Base-by-base conservation (phyloP, 2,888 invertebrate genomes). In the Selenia dentaria region DNA sequence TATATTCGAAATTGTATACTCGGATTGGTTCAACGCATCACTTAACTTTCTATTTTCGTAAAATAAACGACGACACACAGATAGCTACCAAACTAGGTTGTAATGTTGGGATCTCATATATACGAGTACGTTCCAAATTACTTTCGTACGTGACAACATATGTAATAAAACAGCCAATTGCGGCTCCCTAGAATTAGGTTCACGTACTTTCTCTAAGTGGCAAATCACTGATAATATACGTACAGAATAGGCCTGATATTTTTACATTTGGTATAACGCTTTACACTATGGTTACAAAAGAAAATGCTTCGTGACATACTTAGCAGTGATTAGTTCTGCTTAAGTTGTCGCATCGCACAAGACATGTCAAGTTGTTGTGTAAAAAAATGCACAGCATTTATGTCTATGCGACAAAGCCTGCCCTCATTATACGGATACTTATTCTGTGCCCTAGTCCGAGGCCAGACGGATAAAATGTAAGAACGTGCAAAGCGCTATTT, bases 131-230 rank as follows among this genome's bases (percentile, higher is more conserved):
- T 64, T 60, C 61, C 57, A 63, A 70, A 75, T 71, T 65, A 63
- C 63, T 72, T 70, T 61, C 46, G 70, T 69, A 79, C 82, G 81
- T 81, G 81, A 79, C 77, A 76, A 67, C 64, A 68, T 74, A 74
- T 72, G 67, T 64, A n/a, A n/a, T n/a, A n/a, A n/a, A 67, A 64
- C 64, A 61, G 66, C 63, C 64, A 71, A 74, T 72, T 69, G 67
- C 54, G 52, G 53, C 51, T 60, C 59, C 60, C 60, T 69, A 66
- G 65, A 43, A 40, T 29, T 46, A 35, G 37, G 31, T 67, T 63
- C 57, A 64, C 8, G 22, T 59, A 77, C 81, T 79, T 78, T 80
- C 81, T 74, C 72, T 67, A 59, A 50, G 35, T 65, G 43, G 22
- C 52, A 50, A 48, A 47, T n/a, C n/a, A n/a, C n/a, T n/a, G n/a